Evolutionary conservation across 1,140 invertebrate genomes (phyloP), one percentile per base, ranked within the genome.

Genomic region (Bilobella aurantiaca): DNA sequence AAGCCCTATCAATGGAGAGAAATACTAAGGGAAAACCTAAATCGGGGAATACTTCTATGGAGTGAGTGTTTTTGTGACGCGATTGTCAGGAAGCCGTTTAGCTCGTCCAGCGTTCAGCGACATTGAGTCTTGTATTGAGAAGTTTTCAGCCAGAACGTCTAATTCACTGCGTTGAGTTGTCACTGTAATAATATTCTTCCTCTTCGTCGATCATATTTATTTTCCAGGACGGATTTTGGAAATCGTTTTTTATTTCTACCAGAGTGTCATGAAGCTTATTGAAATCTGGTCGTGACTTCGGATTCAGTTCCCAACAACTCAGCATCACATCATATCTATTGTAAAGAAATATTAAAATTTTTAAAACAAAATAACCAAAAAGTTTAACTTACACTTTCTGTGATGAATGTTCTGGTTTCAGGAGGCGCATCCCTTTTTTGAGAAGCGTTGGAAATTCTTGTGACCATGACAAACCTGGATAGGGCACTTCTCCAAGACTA

Each of bases 401-500:
- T 28, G 58, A 16, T 32, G 18, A 3, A 29, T 16, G 14, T 59
- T 59, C 27, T 28, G 28, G 58, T 21, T 8, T 59, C 18, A 16
- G 14, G 14, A 30, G 14, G 8, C 58, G 18, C 27, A 30, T 28
- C 18, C 58, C 58, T 28, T 28, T 5, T 34, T 47, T 29, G 12
- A 62, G 27, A 3, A 16, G 8, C 14, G 2, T 23, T 3, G 31
- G n/a, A 42, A 62, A 62, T 27, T 62, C 32, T 14, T 18, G 23
- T 5, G 12, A 31, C 31, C 37, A 62, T 12, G n/a, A 25, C 46
- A 62, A 5, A 49, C 60, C 60, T 25, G 60, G 37, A 29, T 62
- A 62, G 12, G 60, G 60, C 18, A 37, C 27, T 58, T 58, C 32
- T 25, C 32, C 60, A 12, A 62, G 32, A n/a, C n/a, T 25, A 29